A percentile compares a stretch with the other conserved stretches of the same genome.
Conservation (phyloP, 2,113 vertebrate species). For the Cololabis saira region DNA sequence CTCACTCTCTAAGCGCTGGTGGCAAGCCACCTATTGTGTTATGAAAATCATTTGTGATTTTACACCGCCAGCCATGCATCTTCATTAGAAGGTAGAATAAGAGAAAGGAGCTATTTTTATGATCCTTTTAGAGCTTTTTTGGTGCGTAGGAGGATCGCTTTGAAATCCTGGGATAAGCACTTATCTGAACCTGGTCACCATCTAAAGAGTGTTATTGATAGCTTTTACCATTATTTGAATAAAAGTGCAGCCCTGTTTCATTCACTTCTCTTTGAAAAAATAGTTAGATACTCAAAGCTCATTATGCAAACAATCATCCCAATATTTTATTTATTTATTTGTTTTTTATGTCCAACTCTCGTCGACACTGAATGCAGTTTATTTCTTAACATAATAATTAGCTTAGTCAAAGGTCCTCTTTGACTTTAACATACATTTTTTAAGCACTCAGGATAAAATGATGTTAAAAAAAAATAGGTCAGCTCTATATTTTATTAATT, state of each 20-base stretch:
- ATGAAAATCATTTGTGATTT: slow-evolving; percentile 78
- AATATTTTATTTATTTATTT: slow-evolving; percentile 47
- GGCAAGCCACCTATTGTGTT: slow-evolving; percentile 53
- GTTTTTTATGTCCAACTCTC: slow-evolving; percentile 50
- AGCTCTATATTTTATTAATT: slow-evolving; percentile 62
- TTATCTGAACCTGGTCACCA: slow-evolving; percentile 67
- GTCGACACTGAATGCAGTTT: slow-evolving; percentile 54
- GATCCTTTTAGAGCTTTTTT: slow-evolving; percentile 63
- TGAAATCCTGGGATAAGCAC: slow-evolving; percentile 46
- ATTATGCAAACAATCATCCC: slow-evolving; percentile 48
- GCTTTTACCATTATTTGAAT: slow-evolving; percentile 56
- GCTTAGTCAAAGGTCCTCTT: slow-evolving; percentile 57
- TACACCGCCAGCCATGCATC: slow-evolving; percentile 72
- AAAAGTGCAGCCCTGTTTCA: slow-evolving; percentile 30
- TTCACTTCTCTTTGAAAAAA: slow-evolving; percentile 33
- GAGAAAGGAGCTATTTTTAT: slow-evolving; percentile 65
- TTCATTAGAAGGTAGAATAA: slow-evolving; percentile 73
- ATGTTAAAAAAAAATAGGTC: slow-evolving; percentile 34
- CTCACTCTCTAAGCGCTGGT: slow-evolving; percentile 15
- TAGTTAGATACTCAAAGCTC: slow-evolving; percentile 49
- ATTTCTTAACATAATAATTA: slow-evolving; percentile 67
- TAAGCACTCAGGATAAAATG: slow-evolving; percentile 44
- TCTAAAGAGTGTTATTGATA: slow-evolving; percentile 72
- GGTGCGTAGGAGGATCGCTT: slow-evolving; percentile 52
- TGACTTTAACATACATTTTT: slow-evolving; percentile 65